phyloP scores from a whole-genome alignment of 2,888 invertebrate genomes.

The Cynaeus angustus region DNA sequence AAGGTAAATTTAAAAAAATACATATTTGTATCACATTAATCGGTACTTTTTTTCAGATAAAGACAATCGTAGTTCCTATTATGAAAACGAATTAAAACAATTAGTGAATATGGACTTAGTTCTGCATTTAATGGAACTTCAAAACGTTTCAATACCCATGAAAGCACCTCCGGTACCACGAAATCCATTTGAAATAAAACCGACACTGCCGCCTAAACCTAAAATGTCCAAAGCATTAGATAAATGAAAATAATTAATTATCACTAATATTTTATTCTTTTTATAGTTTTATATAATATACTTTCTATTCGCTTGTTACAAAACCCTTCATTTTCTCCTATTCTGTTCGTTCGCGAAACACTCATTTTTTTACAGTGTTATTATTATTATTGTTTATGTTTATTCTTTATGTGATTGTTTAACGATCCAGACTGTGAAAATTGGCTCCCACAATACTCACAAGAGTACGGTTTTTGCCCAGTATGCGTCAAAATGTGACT shows the following conservation, averaged over 20 bases:
- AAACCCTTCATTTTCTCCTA: not conserved
- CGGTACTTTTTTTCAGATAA: slow-evolving; percentile 55
- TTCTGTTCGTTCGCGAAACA: too few relatives aligned
- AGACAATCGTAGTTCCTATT: slow-evolving; percentile 61
- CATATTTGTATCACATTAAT: too few relatives aligned
- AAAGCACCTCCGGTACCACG: slow-evolving; percentile 65
- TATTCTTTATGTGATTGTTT: slow-evolving; percentile 45
- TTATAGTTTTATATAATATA: slow-evolving; percentile 1
- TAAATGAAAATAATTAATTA: not conserved
- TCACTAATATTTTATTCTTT: slow-evolving; percentile 7
- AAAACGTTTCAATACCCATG: slow-evolving; percentile 65
- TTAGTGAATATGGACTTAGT: slow-evolving; percentile 67
- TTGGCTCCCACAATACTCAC: slow-evolving; percentile 64
- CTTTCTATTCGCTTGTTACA: slow-evolving; percentile 2
- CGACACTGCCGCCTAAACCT: slow-evolving; percentile 61
- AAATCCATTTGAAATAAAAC: slow-evolving; percentile 55
- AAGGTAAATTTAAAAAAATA: too few relatives aligned
- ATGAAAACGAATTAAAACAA: slow-evolving; percentile 64
- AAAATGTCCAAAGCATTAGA: not conserved
- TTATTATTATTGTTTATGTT: slow-evolving; percentile 22
- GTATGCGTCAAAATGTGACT: slow-evolving; percentile 66
- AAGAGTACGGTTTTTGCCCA: slow-evolving; percentile 64
- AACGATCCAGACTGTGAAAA: slow-evolving; percentile 61
- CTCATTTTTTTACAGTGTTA: too few relatives aligned
- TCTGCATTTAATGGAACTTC: slow-evolving; percentile 66